These are phyloP conservation scores for Acromyrmex heyeri DNA, from an alignment of 1,140 invertebrate genomes.

Conservation along the genomic window DNA sequence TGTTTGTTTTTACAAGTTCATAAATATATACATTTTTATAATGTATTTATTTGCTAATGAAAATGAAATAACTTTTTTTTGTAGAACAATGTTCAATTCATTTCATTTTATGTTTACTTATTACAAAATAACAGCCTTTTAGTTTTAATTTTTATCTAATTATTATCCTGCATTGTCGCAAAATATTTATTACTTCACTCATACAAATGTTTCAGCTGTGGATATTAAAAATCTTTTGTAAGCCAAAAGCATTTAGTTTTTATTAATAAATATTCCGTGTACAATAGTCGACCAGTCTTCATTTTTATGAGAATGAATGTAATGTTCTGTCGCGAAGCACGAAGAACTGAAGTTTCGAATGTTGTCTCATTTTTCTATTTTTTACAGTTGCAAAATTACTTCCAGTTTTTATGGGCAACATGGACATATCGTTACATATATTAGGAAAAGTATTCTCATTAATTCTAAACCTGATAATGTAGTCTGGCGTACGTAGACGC, in stretches of 20 bases:
- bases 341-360: constrained; percentile 38
- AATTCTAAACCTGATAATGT: not conserved
- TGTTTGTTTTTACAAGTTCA: not conserved
- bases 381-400: not conserved
- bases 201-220: not conserved
- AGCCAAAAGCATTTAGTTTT: not conserved
- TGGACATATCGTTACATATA: too few species aligned
- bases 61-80: not conserved
- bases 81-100: not conserved
- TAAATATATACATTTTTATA: constrained; percentile 9
- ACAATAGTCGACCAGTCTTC: not conserved
- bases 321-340: constrained; percentile 25
- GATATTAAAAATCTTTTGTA: not conserved
- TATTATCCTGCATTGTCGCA: not conserved
- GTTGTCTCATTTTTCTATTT: constrained; percentile 69
- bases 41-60: not conserved
- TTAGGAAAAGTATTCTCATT: not conserved
- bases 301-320: constrained; percentile 14
- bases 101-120: not conserved
- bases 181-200: constrained; percentile 1
- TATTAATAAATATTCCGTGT: not conserved
- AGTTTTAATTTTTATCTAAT: not conserved
- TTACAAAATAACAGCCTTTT: not conserved
- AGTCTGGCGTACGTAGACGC: not conserved
- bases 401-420: not conserved